phyloP scores from a whole-genome alignment of 2,888 invertebrate species.

The Iselma pallidipennis region DNA sequence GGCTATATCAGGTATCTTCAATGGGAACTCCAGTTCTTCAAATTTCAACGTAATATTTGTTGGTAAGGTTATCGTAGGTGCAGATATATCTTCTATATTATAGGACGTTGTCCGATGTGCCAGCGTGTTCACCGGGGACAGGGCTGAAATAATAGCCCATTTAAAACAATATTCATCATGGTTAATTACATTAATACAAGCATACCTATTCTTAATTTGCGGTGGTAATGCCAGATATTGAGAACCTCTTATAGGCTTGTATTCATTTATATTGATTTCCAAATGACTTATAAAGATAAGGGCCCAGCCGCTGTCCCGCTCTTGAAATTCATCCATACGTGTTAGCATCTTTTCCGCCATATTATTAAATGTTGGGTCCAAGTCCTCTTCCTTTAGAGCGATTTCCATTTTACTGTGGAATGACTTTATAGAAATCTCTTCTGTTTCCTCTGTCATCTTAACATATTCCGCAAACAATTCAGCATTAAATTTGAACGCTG shows the following conservation, averaged over 20 bases:
- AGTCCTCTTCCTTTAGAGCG: too few relatives aligned
- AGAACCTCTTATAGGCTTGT: constrained; percentile 28
- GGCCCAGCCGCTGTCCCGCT: constrained; percentile 33
- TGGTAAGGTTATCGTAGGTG: not conserved
- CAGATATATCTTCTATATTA: not conserved
- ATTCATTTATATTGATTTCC: constrained; percentile 34
- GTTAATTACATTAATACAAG: constrained; percentile 38
- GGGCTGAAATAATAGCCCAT: constrained; percentile 36
- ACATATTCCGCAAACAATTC: not conserved
- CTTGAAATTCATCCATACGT: constrained; percentile 35
- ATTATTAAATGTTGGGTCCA: constrained; percentile 2
- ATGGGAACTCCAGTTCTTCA: not conserved
- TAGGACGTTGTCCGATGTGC: constrained; percentile 30
- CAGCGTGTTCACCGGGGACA: constrained; percentile 2
- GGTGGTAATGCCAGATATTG: constrained; percentile 34
- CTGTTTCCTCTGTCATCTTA: not conserved
- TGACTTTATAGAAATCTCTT: not conserved
- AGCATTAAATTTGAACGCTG: not conserved
- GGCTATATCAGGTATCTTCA: not conserved
- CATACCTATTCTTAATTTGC: constrained; percentile 26
- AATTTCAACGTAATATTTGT: not conserved
- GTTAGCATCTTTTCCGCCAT: constrained; percentile 21
- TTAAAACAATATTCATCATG: constrained; percentile 35
- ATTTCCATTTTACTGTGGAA: not conserved
- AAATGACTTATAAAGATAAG: constrained; percentile 28